Base-by-base conservation (phyloP, 2,797 vertebrate species). In the Sciaenops ocellatus region DNA sequence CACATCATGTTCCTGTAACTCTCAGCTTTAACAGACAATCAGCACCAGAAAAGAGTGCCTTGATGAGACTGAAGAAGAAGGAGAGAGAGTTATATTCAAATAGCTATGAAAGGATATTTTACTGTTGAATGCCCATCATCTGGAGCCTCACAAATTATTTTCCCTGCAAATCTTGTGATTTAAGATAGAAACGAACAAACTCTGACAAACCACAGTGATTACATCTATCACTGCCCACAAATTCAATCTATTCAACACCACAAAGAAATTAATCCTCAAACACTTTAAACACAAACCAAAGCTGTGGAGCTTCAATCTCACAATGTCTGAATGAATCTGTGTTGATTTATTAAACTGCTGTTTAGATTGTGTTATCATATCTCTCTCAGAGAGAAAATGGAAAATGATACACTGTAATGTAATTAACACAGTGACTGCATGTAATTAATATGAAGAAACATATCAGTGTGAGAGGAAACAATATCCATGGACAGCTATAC, bases 221-320 rank as follows among this genome's bases (percentile, higher is more conserved):
- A 30, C n/a, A 64, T 56, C 16, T 18, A 57, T 75, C 54, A 61
- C 13, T 52, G 22, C 13, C 16, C 11, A 17, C 5, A 62, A 50
- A 55, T 55, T 26, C 16, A 56, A 57, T 62, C 13, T 24, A 22
- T 67, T 61, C 12, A 30, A 3, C 34, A 63, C 22, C 47, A 71
- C 48, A 61, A 28, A 50, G 16, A 48, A 76, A 76, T 76, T 50
- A 59, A 54, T 76, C n/a, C n/a, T n/a, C 24, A 56, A 5, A 57
- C 52, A 69, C 59, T 26, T 62, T 7, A 44, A 26, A 28, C 46
- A 66, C 0, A 63, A 56, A 47, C 9, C 9, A 6, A 26, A 4
- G 52, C 60, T 38, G 26, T n/a, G 10, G n/a, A 65, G 22, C 41
- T 66, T 22, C 17, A 56, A 46, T 47, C 44, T 52, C 26, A 46